phyloP scores from a whole-genome alignment of 2,888 invertebrate species.

The Apamea monoglypha region DNA sequence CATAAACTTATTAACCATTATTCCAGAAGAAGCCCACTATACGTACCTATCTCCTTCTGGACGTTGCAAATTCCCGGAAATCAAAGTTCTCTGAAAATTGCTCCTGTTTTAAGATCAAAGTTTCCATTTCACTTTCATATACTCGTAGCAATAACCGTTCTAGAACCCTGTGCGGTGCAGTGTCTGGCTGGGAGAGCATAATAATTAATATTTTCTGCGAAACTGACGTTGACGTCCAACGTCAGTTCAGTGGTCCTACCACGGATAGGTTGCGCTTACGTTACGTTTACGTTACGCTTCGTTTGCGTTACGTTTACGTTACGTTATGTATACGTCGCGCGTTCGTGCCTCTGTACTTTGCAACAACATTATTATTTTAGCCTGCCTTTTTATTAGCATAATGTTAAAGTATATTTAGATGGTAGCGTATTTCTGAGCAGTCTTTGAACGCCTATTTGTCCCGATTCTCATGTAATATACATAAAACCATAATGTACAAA shows the following conservation, averaged over 20 bases:
- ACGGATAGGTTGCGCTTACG: neutral
- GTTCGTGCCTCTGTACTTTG: neutral
- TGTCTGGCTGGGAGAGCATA: neutral
- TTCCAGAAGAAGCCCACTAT: too few species aligned
- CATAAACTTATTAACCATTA: too few species aligned
- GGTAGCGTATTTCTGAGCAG: neutral
- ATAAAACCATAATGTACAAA: neutral
- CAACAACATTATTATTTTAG: neutral
- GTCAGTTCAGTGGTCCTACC: neutral
- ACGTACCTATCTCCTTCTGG: too few species aligned
- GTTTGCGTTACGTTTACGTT: neutral
- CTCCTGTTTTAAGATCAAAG: slow-evolving; percentile 7
- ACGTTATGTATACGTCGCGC: too few species aligned
- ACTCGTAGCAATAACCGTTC: neutral
- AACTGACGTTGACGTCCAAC: neutral
- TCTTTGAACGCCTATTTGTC: neutral
- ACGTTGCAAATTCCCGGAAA: too few species aligned
- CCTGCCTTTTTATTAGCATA: neutral
- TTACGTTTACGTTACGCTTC: neutral
- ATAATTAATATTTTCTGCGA: neutral
- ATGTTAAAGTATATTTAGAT: neutral
- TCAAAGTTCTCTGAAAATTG: too few species aligned
- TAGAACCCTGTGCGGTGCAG: neutral
- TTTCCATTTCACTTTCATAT: slow-evolving; percentile 17
- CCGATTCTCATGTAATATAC: neutral